Conservation (phyloP, 1,140 invertebrate genomes). For the Aphidius gifuensis region DNA sequence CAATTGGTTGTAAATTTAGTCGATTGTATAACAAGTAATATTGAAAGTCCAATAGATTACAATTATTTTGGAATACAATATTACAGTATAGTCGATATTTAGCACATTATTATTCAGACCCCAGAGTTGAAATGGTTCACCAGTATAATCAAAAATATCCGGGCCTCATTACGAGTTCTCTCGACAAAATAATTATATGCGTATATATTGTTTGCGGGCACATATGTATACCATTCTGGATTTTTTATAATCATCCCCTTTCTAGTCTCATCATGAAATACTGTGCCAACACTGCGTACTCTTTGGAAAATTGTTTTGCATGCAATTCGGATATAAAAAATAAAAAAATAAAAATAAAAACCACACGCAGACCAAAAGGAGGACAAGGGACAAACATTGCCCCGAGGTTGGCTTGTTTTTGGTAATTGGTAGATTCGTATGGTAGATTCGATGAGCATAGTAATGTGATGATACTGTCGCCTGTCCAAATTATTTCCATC, state of each 20-base stretch:
- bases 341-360: not conserved
- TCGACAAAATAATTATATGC: slow-evolving; percentile 19
- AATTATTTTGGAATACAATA: too few species aligned
- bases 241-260: not conserved
- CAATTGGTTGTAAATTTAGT: too few species aligned
- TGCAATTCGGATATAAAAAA: too few species aligned
- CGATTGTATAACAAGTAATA: too few species aligned
- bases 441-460: slow-evolving; percentile 31
- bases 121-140: not conserved
- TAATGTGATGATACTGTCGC: slow-evolving; percentile 27
- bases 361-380: not conserved
- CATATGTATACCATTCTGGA: slow-evolving; percentile 8
- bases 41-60: too few species aligned
- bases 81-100: too few species aligned
- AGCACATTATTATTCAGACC: slow-evolving; percentile 3
- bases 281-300: not conserved
- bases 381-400: not conserved
- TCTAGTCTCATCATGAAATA: too few species aligned
- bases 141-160: slow-evolving; percentile 25
- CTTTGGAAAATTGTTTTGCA: too few species aligned
- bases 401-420: slow-evolving; percentile 30
- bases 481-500: slow-evolving; percentile 30
- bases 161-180: slow-evolving; percentile 21
- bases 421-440: slow-evolving; percentile 35
- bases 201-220: too few species aligned